Evolutionary conservation across 2,888 invertebrate species (phyloP), one percentile per base, ranked within the genome.

Genomic region (Anorthoa munda): DNA sequence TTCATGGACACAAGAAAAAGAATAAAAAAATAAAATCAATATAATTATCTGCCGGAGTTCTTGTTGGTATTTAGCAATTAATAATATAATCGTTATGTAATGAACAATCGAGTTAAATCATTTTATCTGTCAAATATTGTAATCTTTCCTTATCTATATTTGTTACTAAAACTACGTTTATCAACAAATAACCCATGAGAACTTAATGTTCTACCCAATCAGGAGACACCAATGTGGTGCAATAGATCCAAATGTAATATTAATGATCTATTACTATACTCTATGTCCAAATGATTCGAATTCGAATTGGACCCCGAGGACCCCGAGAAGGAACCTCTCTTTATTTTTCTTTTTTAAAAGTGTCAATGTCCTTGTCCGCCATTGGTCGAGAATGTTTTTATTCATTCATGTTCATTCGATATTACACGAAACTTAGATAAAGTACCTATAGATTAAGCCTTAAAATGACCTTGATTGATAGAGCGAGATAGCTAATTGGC

Each of bases 311-410:
- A 50, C 15, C 3, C 18, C 17, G 7, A 39, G 31, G 31, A 50
- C 15, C 3, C 18, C 17, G 7, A 39, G 17, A n/a, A 71, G 15
- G 66, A 56, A 55, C 66, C 39, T 26, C 64, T 26, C 51, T 65
- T 46, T 64, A 45, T 50, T 71, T 66, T 51, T 26, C 3, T 39
- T 46, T 50, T 58, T 23, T 23, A 67, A 21, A 21, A 26, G n/a
- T 50, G 65, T 75, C 55, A 61, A 66, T 75, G 73, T 50, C 73
- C 66, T 75, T 56, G 45, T 31, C 18, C 18, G 46, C 51, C 26
- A 70, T 75, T 69, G 69, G 70, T 59, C 12, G 9, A 26, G 51
- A 48, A 3, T 5, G 9, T 46, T 55, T 56, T 45, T 50, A n/a
- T 61, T 59, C 51, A 74, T 58, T 58, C 56, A 26, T 26, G 7